These are phyloP conservation scores for Orientallactaga bullata DNA, from an alignment of 2,113 vertebrate species.

Conservation along the genomic window DNA sequence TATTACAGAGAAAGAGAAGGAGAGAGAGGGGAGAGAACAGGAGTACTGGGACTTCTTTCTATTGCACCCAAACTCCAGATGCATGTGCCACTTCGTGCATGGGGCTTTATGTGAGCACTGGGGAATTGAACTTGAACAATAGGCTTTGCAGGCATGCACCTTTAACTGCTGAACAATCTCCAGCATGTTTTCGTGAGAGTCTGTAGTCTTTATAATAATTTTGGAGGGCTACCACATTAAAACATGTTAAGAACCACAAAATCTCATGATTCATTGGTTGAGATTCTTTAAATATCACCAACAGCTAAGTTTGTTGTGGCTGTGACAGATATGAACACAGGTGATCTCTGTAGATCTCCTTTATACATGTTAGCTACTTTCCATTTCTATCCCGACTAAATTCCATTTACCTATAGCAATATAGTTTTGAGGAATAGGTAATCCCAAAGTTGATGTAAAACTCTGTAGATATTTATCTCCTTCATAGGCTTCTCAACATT, in stretches of 20 bases:
- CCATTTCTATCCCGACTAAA: neutral
- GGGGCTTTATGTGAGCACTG: too few relatives aligned
- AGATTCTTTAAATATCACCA: neutral
- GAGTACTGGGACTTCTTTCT: too few relatives aligned
- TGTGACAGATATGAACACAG: neutral
- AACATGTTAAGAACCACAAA: neutral
- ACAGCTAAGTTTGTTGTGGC: neutral
- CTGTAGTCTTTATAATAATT: neutral
- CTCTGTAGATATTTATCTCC: too few relatives aligned
- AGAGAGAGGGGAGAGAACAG: too few relatives aligned
- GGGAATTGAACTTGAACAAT: too few relatives aligned
- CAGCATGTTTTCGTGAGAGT: neutral
- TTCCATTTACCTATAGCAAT: neutral
- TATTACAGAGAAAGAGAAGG: too few relatives aligned
- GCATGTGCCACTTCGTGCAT: too few relatives aligned
- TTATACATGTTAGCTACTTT: neutral
- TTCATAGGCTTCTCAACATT: neutral
- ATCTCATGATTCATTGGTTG: neutral
- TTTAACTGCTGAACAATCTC: too few relatives aligned
- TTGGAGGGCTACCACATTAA: neutral
- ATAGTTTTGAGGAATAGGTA: neutral
- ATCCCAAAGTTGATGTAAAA: neutral
- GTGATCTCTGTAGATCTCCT: neutral
- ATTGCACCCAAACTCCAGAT: too few relatives aligned
- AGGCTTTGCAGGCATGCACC: too few relatives aligned